Percentiles rank a stretch among this genome's conserved stretches.
phyloP scores from a whole-genome alignment of 2,888 invertebrate species.

The Artemia sinica region DNA sequence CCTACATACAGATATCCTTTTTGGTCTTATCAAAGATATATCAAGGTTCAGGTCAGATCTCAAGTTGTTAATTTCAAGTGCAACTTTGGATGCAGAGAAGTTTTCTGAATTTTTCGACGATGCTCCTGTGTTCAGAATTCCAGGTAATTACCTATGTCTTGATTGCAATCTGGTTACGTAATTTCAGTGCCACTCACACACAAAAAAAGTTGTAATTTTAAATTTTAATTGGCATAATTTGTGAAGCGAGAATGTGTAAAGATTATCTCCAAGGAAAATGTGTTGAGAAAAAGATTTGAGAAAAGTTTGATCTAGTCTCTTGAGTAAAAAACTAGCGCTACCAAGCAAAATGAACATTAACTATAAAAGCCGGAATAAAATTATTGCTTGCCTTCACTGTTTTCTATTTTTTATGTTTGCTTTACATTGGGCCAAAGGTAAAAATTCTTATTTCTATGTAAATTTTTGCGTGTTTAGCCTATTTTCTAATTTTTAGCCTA shows the following conservation, averaged over 20 bases:
- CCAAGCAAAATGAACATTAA: too few species aligned
- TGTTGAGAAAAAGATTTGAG: too few species aligned
- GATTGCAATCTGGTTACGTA: background rate
- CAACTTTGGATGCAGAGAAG: constrained; percentile 92
- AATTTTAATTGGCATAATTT: background rate
- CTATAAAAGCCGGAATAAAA: too few species aligned
- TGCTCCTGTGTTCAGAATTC: constrained; percentile 92
- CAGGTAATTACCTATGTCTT: constrained; percentile 32
- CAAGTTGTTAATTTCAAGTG: constrained; percentile 90
- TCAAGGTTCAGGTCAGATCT: constrained; percentile 79
- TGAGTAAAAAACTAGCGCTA: too few species aligned
- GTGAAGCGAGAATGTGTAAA: background rate
- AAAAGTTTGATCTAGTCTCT: too few species aligned
- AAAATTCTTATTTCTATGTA: too few species aligned
- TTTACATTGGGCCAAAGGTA: too few species aligned
- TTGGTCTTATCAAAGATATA: constrained; percentile 91
- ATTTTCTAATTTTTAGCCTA: too few species aligned
- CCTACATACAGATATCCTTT: constrained; percentile 90
- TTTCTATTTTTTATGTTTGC: too few species aligned
- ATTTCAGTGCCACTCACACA: background rate
- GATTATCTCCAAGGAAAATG: background rate
- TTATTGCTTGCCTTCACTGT: too few species aligned
- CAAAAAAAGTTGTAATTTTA: background rate
- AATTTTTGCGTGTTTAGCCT: too few species aligned
- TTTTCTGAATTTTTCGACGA: constrained; percentile 96